A percentile compares a stretch with the other conserved stretches of the same genome.
Evolutionary conservation across 2,797 vertebrate genomes (phyloP).

Genomic region (Catharus ustulatus): DNA sequence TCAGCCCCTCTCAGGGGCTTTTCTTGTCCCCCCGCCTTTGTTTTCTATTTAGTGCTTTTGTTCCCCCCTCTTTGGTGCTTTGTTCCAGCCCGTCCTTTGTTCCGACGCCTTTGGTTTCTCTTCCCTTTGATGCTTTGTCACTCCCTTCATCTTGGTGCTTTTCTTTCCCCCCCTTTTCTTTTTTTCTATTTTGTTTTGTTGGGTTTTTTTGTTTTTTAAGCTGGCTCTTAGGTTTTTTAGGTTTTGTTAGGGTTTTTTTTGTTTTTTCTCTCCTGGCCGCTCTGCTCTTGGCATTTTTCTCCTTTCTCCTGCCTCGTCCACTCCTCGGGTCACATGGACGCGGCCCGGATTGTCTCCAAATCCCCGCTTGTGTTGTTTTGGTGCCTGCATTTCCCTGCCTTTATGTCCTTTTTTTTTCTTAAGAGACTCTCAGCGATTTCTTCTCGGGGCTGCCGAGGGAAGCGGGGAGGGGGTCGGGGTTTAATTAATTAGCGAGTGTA

Average conservation of each 20-base stretch:
- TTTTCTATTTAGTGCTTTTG: slow-evolving; percentile 60
- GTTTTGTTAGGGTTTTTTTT: not conserved
- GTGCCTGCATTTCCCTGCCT: slow-evolving; percentile 55
- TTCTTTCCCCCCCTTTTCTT: slow-evolving; percentile 5
- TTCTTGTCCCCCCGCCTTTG: slow-evolving; percentile 48
- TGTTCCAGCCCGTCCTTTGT: slow-evolving; percentile 69
- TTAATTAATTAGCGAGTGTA: slow-evolving; percentile 64
- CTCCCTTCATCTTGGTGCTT: slow-evolving; percentile 69
- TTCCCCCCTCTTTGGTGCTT: slow-evolving; percentile 66
- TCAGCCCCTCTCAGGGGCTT: slow-evolving; percentile 42
- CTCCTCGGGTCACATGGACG: slow-evolving; percentile 52
- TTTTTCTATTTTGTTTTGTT: not conserved
- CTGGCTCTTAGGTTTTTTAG: not conserved
- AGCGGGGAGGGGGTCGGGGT: not conserved
- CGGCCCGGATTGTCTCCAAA: slow-evolving; percentile 57
- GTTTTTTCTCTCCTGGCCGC: not conserved
- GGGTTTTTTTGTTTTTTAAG: not conserved
- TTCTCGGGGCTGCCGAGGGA: not conserved
- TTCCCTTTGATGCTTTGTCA: slow-evolving; percentile 70
- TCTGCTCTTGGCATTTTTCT: slow-evolving; percentile 48
- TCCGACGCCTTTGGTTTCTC: slow-evolving; percentile 62
- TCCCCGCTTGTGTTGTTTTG: slow-evolving; percentile 57
- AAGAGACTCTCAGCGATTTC: slow-evolving; percentile 44
- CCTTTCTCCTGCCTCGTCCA: slow-evolving; percentile 63
- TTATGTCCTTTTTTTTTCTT: slow-evolving; percentile 53